Evolutionary conservation across 2,113 vertebrate species (phyloP), one percentile per base, ranked within the genome.

Genomic region (Acanthochromis polyacanthus): DNA sequence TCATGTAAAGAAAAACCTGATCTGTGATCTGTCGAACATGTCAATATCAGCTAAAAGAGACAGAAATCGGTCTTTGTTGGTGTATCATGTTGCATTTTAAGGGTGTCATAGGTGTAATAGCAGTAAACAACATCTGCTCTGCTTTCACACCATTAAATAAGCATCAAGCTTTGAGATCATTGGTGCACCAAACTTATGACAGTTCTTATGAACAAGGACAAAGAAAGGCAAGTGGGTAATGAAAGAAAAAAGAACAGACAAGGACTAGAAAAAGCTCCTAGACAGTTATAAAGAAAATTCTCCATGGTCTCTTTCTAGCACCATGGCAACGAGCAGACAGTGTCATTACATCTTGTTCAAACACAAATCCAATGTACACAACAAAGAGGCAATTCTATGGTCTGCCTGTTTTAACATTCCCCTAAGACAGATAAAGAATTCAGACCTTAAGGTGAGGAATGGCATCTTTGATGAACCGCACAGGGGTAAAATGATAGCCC

Each of bases 341-440:
- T 79, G 75, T 67, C 64, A 80, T 88, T 86, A 84, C 64, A 84
- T 89, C 83, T 85, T 83, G 51, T 69, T 83, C 72, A 80, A 86
- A 89, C 84, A 90, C 69, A 84, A 86, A 88, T 75, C 67, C 73
- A 82, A 61, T 63, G 71, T 71, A 79, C 74, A 80, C 84, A 85
- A 81, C 82, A 85, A 72, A 83, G 66, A 82, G 56, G 78, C 71
- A 84, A 88, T 91, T 80, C 80, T 79, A 69, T 80, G 83, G 70
- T 89, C 81, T 43, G 76, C 17, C 80, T 90, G 78, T 62, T 87
- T 88, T 81, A 88, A 76, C 55, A 68, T 66, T 80, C 83, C 76
- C 60, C 19, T 17, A 75, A 72, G 85, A 83, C 71, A 70, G 80
- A 83, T 85, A 85, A 86, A 73, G 63, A 81, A 83, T 70, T 46